Conservation (phyloP, 1,140 invertebrate species). For the Drosophila albomicans region DNA sequence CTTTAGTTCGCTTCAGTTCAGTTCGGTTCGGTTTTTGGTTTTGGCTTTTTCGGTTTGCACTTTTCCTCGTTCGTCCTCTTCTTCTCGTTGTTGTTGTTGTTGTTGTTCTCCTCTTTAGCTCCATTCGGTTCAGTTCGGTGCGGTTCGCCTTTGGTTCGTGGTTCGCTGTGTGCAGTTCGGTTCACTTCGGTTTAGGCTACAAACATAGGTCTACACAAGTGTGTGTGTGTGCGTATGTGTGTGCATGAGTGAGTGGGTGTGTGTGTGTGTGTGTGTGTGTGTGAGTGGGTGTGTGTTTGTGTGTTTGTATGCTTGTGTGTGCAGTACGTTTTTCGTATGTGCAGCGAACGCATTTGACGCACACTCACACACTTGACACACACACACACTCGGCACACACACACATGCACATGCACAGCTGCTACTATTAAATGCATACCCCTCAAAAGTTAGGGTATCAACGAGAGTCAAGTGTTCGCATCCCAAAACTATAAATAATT, state of each 20-base stretch:
- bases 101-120: background rate
- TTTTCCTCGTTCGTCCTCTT: background rate
- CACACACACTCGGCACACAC: background rate
- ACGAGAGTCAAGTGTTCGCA: too few relatives aligned
- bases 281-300: too few relatives aligned
- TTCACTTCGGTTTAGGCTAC: background rate
- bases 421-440: slow-evolving; percentile 17
- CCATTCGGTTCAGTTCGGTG: background rate
- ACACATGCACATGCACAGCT: background rate
- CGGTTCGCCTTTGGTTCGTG: slow-evolving; percentile 7
- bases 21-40: slow-evolving; percentile 14
- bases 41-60: slow-evolving; percentile 8
- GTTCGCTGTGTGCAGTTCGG: slow-evolving; percentile 6
- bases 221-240: background rate
- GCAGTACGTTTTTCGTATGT: background rate
- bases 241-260: too few relatives aligned
- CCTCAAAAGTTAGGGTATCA: background rate
- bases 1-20: background rate
- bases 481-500: too few relatives aligned
- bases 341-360: slow-evolving; percentile 10
- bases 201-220: slow-evolving; percentile 6
- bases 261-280: too few relatives aligned
- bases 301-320: background rate
- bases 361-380: too few relatives aligned
- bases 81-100: background rate